Evolutionary conservation across 30 jellyfish, hydroid and myxozoan species (phyloP).

Genomic region (Euphysa ruthae): DNA sequence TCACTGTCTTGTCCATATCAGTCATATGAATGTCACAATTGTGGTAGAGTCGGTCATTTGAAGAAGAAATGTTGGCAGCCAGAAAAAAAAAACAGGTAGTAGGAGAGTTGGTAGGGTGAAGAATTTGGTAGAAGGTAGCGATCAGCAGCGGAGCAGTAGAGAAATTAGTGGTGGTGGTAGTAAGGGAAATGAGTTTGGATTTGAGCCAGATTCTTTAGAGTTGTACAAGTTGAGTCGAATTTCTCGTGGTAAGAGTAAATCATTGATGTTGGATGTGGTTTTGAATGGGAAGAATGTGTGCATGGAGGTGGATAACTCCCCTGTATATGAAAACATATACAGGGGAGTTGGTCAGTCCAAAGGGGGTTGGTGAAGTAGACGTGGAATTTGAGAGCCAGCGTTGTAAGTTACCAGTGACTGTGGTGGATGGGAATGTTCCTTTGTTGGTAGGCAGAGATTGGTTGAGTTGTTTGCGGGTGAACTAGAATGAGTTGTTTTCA

Average conservation of each 20-base stretch:
- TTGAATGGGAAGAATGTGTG: conserved; percentile 1
- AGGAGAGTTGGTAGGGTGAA: neutral
- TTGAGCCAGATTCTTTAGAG: conserved; percentile 7
- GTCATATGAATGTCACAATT: neutral
- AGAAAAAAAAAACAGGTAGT: conserved; percentile 6
- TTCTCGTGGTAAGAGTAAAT: neutral
- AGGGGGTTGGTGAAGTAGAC: conserved; percentile 1
- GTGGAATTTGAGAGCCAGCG: conserved; percentile 13
- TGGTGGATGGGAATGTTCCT: conserved; percentile 25
- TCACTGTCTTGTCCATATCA: neutral
- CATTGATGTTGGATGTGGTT: neutral
- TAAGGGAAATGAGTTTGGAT: no score
- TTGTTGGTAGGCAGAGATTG: conserved; percentile 27
- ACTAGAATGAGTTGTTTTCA: conserved; percentile 16
- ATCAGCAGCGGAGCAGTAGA: no score
- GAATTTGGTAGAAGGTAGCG: conserved; percentile 1
- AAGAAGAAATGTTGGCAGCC: conserved; percentile 6
- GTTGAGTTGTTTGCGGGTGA: conserved; percentile 7
- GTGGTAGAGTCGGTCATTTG: conserved; percentile 6
- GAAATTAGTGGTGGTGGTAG: no score
- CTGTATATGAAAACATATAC: conserved; percentile 27
- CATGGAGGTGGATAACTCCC: conserved; percentile 31
- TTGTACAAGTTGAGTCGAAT: neutral
- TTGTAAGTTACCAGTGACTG: neutral
- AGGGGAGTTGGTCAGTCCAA: conserved; percentile 16